Evolutionary conservation across 1,140 invertebrate genomes (phyloP).

Genomic region (Cydia pomonella): DNA sequence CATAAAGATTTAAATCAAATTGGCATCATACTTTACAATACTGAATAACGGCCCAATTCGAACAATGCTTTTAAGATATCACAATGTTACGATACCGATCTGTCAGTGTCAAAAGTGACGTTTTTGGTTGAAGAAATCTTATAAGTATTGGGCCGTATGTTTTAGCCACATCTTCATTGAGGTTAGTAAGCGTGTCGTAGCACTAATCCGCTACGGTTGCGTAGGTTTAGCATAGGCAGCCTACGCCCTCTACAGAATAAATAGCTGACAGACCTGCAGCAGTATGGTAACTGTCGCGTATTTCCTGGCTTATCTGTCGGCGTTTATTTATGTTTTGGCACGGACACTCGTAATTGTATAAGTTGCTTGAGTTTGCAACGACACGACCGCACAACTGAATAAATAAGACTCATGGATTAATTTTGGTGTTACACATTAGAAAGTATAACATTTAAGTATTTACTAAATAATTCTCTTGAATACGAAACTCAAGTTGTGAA

Average conservation of each 20-base stretch:
- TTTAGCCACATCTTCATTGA: neutral
- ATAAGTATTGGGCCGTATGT: too few relatives aligned
- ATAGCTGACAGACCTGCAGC: neutral
- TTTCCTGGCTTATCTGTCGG: neutral
- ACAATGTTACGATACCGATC: too few relatives aligned
- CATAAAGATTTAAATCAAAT: too few relatives aligned
- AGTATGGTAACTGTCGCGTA: slow-evolving; percentile 2
- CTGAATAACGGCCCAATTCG: too few relatives aligned
- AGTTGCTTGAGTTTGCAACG: slow-evolving; percentile 8
- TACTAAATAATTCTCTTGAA: neutral
- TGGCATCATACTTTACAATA: too few relatives aligned
- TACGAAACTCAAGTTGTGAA: neutral
- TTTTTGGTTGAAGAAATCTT: too few relatives aligned
- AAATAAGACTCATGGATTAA: neutral
- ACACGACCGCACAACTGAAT: slow-evolving; percentile 7
- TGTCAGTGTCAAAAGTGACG: too few relatives aligned
- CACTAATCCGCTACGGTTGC: slow-evolving; percentile 26
- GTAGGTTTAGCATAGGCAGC: slow-evolving; percentile 11
- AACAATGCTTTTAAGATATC: too few relatives aligned
- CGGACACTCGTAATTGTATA: slow-evolving; percentile 8
- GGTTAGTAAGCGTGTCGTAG: slow-evolving; percentile 5
- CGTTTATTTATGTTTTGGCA: slow-evolving; percentile 32
- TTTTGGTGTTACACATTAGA: neutral
- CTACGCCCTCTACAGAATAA: slow-evolving; percentile 16
- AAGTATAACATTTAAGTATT: neutral